Base-by-base conservation (phyloP, 2,797 vertebrate species). In the Muraenolepis orangiensis region DNA sequence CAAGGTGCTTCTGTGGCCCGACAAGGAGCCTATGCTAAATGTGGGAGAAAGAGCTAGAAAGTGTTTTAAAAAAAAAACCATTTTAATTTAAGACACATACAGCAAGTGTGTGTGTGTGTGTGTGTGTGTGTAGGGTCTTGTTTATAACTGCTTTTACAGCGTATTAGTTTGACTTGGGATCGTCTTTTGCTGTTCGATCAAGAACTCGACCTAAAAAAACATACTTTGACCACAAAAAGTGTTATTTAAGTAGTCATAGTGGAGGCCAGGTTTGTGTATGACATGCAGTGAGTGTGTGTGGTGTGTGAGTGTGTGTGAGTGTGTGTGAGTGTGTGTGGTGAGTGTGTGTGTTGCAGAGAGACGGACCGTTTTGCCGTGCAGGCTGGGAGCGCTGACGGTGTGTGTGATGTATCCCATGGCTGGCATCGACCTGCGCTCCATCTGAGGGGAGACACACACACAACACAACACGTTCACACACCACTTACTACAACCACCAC, bases 331-430 rank as follows among this genome's bases (percentile, higher is more conserved):
- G 32, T 34, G 32, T 34, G 32, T 34, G 32, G 32, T 34, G 32
- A 4, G 32, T 8, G 42, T 51, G 31, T 26, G 76, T 69, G 46
- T 42, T 69, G 73, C 26, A 29, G 66, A 74, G 69, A 61, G 71
- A 79, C 94, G 85, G 95, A 99, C 98, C 95, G 98, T 98, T 93
- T 98, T 98, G 57, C 98, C 97, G 3, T 99, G 97, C 85, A 99
- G 86, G 91, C 97, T 99, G 77, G 98, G 98, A 13, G 97, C 97
- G 5, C 98, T 99, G 92, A 99, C 98, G 0, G 98, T 99, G 87
- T 99, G 98, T 1, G 97, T 99, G 96, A 99, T 98, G 91, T 99
- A 99, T 81, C 98, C 97, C 96, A 98, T 95, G 75, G 95, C 86
- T 73, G 97, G 97, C 94, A 98, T 95, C 66, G 97, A 97, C 85